Evolutionary conservation across 1,140 invertebrate genomes (phyloP).

Genomic region (Eriocheir sinensis): DNA sequence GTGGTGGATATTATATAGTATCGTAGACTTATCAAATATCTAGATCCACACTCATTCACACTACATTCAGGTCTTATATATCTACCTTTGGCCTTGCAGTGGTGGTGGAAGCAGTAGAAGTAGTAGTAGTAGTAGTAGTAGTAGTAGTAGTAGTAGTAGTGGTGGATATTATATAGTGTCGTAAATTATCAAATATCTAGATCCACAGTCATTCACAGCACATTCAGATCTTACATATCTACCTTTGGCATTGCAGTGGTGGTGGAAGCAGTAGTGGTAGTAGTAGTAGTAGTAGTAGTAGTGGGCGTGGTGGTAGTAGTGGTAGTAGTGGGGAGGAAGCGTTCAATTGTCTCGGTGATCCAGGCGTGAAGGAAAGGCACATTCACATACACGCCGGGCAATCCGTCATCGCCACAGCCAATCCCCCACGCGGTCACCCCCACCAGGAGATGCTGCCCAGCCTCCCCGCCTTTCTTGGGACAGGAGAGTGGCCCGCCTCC

Average conservation of each 20-base stretch:
- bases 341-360: not conserved
- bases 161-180: no score
- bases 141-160: constrained; percentile 19
- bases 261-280: not conserved
- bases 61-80: no score
- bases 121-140: constrained; percentile 18
- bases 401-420: constrained; percentile 85
- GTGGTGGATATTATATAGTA: no score
- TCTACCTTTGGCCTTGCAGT: no score
- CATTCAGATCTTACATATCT: no score
- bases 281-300: not conserved
- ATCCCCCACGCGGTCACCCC: constrained; percentile 89
- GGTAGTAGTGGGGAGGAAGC: not conserved
- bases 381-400: constrained; percentile 91
- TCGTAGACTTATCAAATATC: no score
- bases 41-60: no score
- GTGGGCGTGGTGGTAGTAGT: not conserved
- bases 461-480: constrained; percentile 50
- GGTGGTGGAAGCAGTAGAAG: not conserved
- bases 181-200: no score
- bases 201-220: no score
- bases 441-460: constrained; percentile 84
- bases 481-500: constrained; percentile 82
- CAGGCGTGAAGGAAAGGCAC: constrained; percentile 64
- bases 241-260: no score